Conservation (phyloP, 2,113 vertebrate genomes). For the Puffinus mauretanicus region DNA sequence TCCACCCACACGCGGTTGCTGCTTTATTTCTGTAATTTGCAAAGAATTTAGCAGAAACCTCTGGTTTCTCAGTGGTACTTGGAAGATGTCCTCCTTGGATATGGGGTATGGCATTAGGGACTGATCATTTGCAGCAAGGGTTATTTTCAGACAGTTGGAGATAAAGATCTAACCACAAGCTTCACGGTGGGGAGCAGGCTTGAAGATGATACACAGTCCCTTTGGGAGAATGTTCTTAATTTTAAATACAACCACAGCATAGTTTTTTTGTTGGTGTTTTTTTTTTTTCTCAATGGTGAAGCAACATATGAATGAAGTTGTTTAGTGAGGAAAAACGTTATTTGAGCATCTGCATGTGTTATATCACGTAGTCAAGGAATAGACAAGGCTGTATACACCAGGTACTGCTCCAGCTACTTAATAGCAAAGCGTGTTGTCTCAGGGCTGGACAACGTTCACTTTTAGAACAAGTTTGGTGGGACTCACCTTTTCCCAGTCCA, state of each 20-base stretch:
- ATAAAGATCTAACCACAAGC: conserved; percentile 2
- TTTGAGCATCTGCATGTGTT: neutral
- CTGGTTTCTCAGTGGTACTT: neutral
- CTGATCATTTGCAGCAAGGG: neutral
- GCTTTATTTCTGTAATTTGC: neutral
- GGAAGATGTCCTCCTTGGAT: neutral
- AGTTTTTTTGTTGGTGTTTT: neutral
- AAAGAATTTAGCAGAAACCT: neutral
- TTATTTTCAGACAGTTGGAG: neutral
- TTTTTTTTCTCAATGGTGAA: neutral
- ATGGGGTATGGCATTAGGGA: neutral
- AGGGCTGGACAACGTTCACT: accelerated
- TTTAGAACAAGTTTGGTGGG: neutral
- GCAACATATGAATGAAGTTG: neutral
- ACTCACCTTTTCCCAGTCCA: neutral
- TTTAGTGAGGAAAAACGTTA: neutral
- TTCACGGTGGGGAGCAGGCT: neutral
- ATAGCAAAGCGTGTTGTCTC: neutral
- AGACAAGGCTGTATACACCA: neutral
- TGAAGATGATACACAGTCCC: neutral
- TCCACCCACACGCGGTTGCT: neutral
- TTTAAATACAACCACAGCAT: neutral
- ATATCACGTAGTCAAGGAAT: accelerated
- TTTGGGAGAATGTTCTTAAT: neutral
- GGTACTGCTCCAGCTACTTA: neutral